phyloP scores from a whole-genome alignment of 2,797 vertebrate species.

The Orestias chungarensis region DNA sequence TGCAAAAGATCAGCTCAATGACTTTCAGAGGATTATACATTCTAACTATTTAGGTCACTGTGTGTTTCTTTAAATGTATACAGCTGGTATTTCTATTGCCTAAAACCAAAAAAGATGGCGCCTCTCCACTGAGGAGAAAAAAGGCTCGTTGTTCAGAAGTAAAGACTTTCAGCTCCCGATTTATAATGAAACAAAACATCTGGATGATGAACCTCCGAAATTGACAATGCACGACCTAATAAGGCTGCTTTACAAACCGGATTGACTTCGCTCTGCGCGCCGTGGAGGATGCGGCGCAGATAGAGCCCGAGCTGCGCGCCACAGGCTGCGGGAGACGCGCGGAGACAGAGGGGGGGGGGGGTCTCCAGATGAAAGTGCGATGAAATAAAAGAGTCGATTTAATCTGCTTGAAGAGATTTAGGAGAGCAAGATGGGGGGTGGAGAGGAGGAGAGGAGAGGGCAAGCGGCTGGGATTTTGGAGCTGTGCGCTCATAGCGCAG shows the following conservation, averaged over 20 bases:
- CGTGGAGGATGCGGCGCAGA: constrained; percentile 72
- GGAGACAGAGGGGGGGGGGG: constrained; percentile 78
- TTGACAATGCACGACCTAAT: constrained; percentile 48
- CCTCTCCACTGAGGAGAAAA: neutral
- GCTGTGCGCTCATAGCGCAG: constrained; percentile 72
- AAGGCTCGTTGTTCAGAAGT: neutral
- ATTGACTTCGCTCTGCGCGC: constrained; percentile 76
- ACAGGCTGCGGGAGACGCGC: constrained; percentile 72
- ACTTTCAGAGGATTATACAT: neutral
- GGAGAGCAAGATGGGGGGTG: constrained; percentile 37
- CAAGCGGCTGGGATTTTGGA: constrained; percentile 75
- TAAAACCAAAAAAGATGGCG: neutral
- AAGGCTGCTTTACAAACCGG: constrained; percentile 40
- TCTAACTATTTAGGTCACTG: neutral
- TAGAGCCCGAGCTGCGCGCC: constrained; percentile 89
- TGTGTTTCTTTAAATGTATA: neutral
- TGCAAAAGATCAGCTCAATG: neutral
- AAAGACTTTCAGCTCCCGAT: neutral
- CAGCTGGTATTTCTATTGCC: constrained; percentile 1
- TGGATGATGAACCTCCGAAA: constrained; percentile 11
- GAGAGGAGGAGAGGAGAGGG: constrained; percentile 43
- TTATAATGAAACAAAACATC: constrained; percentile 3
- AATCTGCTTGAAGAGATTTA: constrained; percentile 91
- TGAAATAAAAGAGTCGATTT: constrained; percentile 97
- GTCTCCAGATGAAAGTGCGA: constrained; percentile 93